Evolutionary conservation across 2,888 invertebrate genomes (phyloP), one percentile per base, ranked within the genome.

Genomic region (Tuberolachnus salignus): DNA sequence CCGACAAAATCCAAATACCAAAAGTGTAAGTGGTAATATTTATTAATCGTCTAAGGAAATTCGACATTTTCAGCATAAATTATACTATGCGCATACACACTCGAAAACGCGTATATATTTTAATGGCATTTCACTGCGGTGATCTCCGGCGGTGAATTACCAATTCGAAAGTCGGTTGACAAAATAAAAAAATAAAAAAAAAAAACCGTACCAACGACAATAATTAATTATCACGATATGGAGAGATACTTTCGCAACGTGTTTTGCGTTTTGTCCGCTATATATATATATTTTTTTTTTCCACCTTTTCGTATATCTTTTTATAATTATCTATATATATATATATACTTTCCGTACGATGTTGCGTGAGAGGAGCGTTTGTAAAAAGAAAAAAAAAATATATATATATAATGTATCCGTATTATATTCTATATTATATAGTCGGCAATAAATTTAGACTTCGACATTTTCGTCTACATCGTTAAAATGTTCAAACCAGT

Each of bases 11-110:
- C 85, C 95, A 97, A 89, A 97, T 97, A 88, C 95, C 96, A 86
- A 97, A 97, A 92, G 89, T 96, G 96, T 97, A 89, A 94, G 95
- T 93, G n/a, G n/a, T n/a, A n/a, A n/a, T n/a, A n/a, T n/a, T n/a
- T n/a, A n/a, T n/a, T n/a, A n/a, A n/a, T n/a, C n/a, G n/a, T n/a
- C n/a, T n/a, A n/a, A n/a, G n/a, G n/a, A n/a, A n/a, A n/a, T n/a
- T n/a, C n/a, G n/a, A n/a, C n/a, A n/a, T n/a, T n/a, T n/a, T n/a
- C n/a, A n/a, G n/a, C n/a, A n/a, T n/a, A n/a, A n/a, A n/a, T n/a
- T n/a, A n/a, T n/a, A n/a, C n/a, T n/a, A n/a, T n/a, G n/a, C n/a
- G n/a, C n/a, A n/a, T n/a, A n/a, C n/a, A n/a, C n/a, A n/a, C n/a
- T n/a, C n/a, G n/a, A n/a, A n/a, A n/a, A n/a, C n/a, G n/a, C n/a